phyloP scores from a whole-genome alignment of 2,888 invertebrate genomes.

The Notodonta dromedarius region DNA sequence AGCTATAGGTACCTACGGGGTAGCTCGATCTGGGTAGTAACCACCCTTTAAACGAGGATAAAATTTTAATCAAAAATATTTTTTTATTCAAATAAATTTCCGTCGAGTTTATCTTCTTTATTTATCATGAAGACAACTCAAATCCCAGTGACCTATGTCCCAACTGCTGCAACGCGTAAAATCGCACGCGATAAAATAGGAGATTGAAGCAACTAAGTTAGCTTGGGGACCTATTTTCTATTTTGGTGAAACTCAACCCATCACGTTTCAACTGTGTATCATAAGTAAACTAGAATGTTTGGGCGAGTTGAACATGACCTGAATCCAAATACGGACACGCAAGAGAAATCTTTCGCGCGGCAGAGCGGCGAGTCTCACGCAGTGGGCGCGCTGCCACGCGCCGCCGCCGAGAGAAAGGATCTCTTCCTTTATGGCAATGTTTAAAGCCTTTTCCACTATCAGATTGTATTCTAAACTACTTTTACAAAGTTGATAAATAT shows the following conservation, averaged over 20 bases:
- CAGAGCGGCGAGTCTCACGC: constrained; percentile 42
- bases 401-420: constrained; percentile 65
- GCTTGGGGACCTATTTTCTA: constrained; percentile 16
- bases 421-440: constrained; percentile 48
- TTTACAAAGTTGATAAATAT: too few species aligned
- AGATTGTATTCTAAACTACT: too few species aligned
- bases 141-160: background rate
- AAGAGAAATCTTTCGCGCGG: constrained; percentile 73
- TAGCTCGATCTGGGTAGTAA: too few species aligned
- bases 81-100: too few species aligned
- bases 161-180: background rate
- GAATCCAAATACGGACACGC: constrained; percentile 77
- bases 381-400: constrained; percentile 35
- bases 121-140: background rate
- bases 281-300: constrained; percentile 56
- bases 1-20: too few species aligned
- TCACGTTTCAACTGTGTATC: constrained; percentile 16
- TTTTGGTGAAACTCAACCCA: constrained; percentile 8
- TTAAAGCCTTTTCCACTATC: background rate
- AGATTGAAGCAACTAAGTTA: constrained; percentile 18
- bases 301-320: constrained; percentile 72
- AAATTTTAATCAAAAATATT: too few species aligned
- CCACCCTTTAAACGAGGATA: too few species aligned
- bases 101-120: too few species aligned
- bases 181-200: constrained; percentile 7